Evolutionary conservation across 1,140 invertebrate genomes (phyloP).

Genomic region (Drosophila hydei): DNA sequence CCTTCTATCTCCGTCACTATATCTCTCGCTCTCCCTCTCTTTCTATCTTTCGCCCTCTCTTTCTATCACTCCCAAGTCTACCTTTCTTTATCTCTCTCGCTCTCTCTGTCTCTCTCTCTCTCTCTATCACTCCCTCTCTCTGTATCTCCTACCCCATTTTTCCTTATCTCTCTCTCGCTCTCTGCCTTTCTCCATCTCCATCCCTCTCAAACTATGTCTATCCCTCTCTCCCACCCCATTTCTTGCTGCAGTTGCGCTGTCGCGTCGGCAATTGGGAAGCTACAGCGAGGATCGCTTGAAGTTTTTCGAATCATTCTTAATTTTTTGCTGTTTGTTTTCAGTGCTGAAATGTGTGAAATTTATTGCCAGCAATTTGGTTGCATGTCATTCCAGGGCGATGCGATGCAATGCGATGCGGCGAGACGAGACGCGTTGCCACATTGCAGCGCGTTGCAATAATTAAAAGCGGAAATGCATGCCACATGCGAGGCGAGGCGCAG

Average conservation of each 20-base stretch:
- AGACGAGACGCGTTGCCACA: conserved; percentile 15
- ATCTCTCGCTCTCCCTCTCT: not conserved
- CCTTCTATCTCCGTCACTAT: too few species aligned
- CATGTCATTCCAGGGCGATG: conserved; percentile 63
- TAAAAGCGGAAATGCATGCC: conserved; percentile 73
- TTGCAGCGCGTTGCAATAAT: conserved; percentile 74
- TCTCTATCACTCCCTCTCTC: not conserved
- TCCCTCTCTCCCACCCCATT: not conserved
- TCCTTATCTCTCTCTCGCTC: not conserved
- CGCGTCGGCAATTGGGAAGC: conserved; percentile 15
- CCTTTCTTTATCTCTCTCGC: too few species aligned
- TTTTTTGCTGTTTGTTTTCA: conserved; percentile 9
- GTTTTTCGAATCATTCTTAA: conserved; percentile 28
- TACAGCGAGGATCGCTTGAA: conserved; percentile 18
- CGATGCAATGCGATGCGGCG: conserved; percentile 3
- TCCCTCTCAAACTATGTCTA: not conserved
- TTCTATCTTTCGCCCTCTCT: not conserved
- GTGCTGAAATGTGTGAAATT: conserved; percentile 73
- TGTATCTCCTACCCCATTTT: too few species aligned
- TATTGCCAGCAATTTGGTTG: conserved; percentile 80
- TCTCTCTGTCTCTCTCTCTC: not conserved
- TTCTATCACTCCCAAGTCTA: not conserved
- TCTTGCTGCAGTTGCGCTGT: conserved; percentile 3
- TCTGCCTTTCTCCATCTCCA: too few species aligned
- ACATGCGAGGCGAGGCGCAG: conserved; percentile 21